Evolutionary conservation across 2,113 vertebrate genomes (phyloP).

Genomic region (Gymnorhina tibicen): DNA sequence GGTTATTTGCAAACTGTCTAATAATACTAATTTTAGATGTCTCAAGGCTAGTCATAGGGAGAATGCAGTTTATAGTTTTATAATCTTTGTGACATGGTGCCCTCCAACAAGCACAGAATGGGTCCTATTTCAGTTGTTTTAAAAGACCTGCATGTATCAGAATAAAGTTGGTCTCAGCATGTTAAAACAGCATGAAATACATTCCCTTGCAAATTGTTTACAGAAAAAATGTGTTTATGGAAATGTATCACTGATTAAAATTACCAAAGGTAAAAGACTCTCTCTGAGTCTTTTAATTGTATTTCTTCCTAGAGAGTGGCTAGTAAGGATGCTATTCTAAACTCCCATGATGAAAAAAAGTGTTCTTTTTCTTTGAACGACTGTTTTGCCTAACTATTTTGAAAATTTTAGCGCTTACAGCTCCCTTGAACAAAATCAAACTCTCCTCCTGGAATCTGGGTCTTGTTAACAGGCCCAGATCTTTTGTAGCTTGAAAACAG

Average conservation of each 20-base stretch:
- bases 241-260: slow-evolving; percentile 70
- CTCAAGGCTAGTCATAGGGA: slow-evolving; percentile 61
- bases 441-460: neutral
- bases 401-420: neutral
- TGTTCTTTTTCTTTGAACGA: neutral
- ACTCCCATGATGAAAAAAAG: slow-evolving; percentile 31
- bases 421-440: neutral
- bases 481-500: neutral
- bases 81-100: slow-evolving; percentile 62
- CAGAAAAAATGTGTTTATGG: slow-evolving; percentile 64
- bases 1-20: slow-evolving; percentile 59
- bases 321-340: slow-evolving; percentile 38
- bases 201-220: slow-evolving; percentile 73
- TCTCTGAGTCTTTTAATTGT: slow-evolving; percentile 69
- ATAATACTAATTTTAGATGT: slow-evolving; percentile 62
- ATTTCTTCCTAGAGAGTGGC: slow-evolving; percentile 60
- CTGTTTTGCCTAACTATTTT: neutral
- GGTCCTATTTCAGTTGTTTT: slow-evolving; percentile 64
- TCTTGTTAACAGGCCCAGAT: neutral
- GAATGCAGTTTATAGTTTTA: slow-evolving; percentile 58
- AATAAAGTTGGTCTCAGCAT: slow-evolving; percentile 66
- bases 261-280: slow-evolving; percentile 70
- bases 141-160: slow-evolving; percentile 68
- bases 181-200: slow-evolving; percentile 68
- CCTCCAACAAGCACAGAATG: slow-evolving; percentile 62